A percentile compares a stretch with the other conserved stretches of the same genome.
Evolutionary conservation across 2,888 invertebrate genomes (phyloP).

Genomic region (Drosophila niveifrons): DNA sequence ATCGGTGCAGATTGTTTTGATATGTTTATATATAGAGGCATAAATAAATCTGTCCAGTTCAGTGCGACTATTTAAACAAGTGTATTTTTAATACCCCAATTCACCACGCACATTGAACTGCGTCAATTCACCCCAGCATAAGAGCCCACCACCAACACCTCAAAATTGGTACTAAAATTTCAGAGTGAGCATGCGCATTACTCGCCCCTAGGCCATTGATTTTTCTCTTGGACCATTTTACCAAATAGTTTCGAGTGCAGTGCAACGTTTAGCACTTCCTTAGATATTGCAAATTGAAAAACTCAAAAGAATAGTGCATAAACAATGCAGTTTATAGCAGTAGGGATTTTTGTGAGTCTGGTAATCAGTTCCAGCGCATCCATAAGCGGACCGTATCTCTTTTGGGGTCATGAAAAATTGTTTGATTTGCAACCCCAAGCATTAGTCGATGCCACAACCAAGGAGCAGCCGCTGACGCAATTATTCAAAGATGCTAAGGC

Average conservation of each 20-base stretch:
- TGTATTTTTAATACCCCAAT: slow-evolving; percentile 5
- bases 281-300: background rate
- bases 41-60: slow-evolving; percentile 1
- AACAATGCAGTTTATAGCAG: slow-evolving; percentile 72
- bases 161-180: slow-evolving; percentile 8
- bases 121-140: background rate
- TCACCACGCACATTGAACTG: slow-evolving; percentile 3
- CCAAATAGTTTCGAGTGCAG: slow-evolving; percentile 26
- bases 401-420: slow-evolving; percentile 87
- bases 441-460: slow-evolving; percentile 85
- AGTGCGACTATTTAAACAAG: slow-evolving; percentile 3
- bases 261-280: slow-evolving; percentile 21
- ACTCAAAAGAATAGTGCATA: background rate
- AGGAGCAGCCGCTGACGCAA: slow-evolving; percentile 87
- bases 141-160: slow-evolving; percentile 26
- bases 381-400: slow-evolving; percentile 87
- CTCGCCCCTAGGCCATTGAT: slow-evolving; percentile 33
- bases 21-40: background rate
- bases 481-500: slow-evolving; percentile 87
- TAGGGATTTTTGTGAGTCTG: slow-evolving; percentile 69
- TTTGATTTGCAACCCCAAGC: slow-evolving; percentile 86
- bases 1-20: background rate
- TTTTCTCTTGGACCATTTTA: slow-evolving; percentile 42
- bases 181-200: slow-evolving; percentile 37
- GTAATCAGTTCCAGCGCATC: slow-evolving; percentile 83